Conservation (phyloP, 2,113 vertebrate genomes). For the Xenopus laevis region DNA sequence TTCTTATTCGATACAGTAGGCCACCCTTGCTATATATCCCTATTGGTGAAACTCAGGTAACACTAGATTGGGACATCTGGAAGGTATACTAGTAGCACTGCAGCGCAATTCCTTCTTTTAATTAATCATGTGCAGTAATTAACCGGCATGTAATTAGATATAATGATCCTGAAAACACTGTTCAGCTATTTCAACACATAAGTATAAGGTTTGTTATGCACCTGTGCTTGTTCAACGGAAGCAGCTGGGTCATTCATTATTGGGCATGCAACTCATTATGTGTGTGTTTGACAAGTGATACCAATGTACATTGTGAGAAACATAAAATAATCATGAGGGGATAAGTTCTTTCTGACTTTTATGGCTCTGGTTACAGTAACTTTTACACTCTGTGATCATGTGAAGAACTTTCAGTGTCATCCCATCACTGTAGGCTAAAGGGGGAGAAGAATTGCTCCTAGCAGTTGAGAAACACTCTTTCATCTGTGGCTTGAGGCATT, state of each 20-base stretch:
- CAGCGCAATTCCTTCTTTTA: constrained; percentile 52
- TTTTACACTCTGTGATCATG: constrained; percentile 44
- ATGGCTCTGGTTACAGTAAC: constrained; percentile 35
- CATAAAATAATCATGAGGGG: constrained; percentile 64
- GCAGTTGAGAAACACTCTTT: too few species aligned
- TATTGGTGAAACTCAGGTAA: constrained; percentile 41
- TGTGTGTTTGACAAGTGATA: constrained; percentile 59
- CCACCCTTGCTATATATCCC: constrained; percentile 39
- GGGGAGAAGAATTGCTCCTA: background rate
- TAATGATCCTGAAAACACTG: constrained; percentile 63
- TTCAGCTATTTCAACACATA: constrained; percentile 60
- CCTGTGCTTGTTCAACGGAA: constrained; percentile 63
- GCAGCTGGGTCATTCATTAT: constrained; percentile 58
- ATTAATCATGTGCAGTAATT: constrained; percentile 68
- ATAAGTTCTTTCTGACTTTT: constrained; percentile 45
- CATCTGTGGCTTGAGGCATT: too few species aligned
- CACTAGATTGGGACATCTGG: constrained; percentile 54
- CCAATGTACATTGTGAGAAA: constrained; percentile 44
- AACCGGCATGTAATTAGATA: constrained; percentile 71
- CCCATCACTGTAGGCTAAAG: background rate
- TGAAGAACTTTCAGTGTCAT: constrained; percentile 10
- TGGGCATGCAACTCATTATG: constrained; percentile 49
- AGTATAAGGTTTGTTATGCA: constrained; percentile 60
- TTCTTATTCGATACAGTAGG: background rate
- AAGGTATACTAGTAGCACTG: constrained; percentile 53